Evolutionary conservation across 37 sponge, comb jelly and placozoan species (phyloP), one percentile per base, ranked within the genome.

Genomic region (Cladorhizidae sp.): DNA sequence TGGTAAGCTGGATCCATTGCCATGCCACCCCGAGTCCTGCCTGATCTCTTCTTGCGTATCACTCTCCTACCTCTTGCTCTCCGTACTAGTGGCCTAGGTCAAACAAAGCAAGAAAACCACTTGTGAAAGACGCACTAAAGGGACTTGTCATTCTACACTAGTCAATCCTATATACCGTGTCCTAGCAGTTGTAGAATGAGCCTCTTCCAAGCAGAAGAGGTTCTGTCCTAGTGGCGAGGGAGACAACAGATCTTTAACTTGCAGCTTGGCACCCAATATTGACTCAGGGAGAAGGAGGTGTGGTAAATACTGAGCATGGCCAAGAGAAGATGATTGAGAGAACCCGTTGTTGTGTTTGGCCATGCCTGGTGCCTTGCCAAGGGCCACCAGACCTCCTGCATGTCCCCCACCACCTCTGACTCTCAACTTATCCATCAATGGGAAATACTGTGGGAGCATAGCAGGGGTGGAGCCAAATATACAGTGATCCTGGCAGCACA

Each of bases 181-280:
- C 20, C 80, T 67, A 21, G 80, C 80, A 57, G 61, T 3, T 9
- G 58, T 38, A 33, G 43, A 69, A 26, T 57, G 54, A 38, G 41
- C 40, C 12, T 80, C 80, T 7, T 80, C 80, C 22, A 80, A 22
- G 28, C 49, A 52, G n/a, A 80, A 37, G 20, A 80, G 40, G 38
- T 70, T 70, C 21, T 38, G 63, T 1, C 67, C 58, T 18, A 80
- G 71, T 28, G 71, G 70, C 3, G 80, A 70, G 5, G 80, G 71
- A 22, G 80, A 52, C 0, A 80, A 59, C 25, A 80, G 41, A 57
- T 80, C 80, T 57, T 80, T 80, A 40, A 80, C 80, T 56, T 80
- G 80, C 9, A 80, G 57, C 80, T 80, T 83, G 38, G 65, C 22
- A 42, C 83, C 75, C 6, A 83, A 0, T 22, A 64, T 7, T 11